Evolutionary conservation across 2,113 vertebrate genomes (phyloP), one percentile per base, ranked within the genome.

Genomic region (Mormyrus iriodes): DNA sequence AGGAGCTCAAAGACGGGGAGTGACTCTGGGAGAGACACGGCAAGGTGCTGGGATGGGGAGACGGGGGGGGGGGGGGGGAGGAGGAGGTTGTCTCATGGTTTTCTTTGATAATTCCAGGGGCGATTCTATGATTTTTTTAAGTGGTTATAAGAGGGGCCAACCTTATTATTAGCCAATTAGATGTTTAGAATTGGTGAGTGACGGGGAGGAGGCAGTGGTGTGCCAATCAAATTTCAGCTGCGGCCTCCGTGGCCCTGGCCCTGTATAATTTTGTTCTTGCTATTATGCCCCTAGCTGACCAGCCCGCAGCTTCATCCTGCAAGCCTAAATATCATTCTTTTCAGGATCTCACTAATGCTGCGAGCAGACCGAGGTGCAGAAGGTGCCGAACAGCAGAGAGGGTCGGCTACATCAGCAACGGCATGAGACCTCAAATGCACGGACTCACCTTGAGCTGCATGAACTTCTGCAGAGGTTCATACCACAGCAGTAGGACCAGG

Each of bases 1-100:
- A 98, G 94, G 2, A 97, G 95, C 93, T 98, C 97, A 90, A 98
- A 97, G 88, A 97, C 89, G 0, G 93, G 94, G 69, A 96, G 94
- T 0, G 93, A 93, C 46, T 96, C 96, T 0, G 97, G 96, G 0
- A 98, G 91, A 73, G 61, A 92, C 9, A 95, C 90, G 0, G 95
- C 48, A 84, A 97, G 94, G 83, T 97, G 95, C 97, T 98, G 87
- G 21, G 73, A 51, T 69, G 35, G 31, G 7, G 69, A 4, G 88
- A 52, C 13, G 12, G 46, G 7, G 73, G 13, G 13, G 21, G 9
- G 39, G 27, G 27, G 87, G 9, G 31, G 12, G 19, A 46, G 87
- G 5, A 12, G 10, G 4, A 73, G 13, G 46, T 17, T 0, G 31
- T 35, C 5, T 35, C 4, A 17, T 73, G 35, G 35, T 27, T 65